A percentile compares a stretch with the other conserved stretches of the same genome.
Conservation (phyloP, 2,888 invertebrate genomes). For the Melinopterus prodromus region DNA sequence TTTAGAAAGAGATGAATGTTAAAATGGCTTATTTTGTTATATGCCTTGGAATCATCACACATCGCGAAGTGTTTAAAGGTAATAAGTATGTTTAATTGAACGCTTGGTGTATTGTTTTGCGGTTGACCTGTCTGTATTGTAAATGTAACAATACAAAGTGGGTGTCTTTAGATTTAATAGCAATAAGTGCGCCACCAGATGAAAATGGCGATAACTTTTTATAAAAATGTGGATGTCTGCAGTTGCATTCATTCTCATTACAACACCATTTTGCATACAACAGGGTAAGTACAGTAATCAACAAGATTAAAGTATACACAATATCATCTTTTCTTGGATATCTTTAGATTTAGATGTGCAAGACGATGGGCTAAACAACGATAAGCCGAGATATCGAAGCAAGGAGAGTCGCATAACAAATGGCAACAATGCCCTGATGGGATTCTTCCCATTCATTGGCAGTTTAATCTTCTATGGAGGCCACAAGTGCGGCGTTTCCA, state of each 20-base stretch:
- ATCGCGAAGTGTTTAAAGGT: too few relatives aligned
- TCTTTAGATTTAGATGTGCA: too few relatives aligned
- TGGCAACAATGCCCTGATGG: conserved; percentile 7
- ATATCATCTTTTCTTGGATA: too few relatives aligned
- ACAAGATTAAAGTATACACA: too few relatives aligned
- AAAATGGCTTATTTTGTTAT: too few relatives aligned
- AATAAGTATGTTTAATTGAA: background rate
- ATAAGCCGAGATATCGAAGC: background rate
- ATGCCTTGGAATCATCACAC: too few relatives aligned
- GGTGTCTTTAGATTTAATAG: background rate
- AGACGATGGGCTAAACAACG: too few relatives aligned
- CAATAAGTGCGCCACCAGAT: background rate
- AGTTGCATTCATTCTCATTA: background rate
- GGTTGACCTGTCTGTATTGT: too few relatives aligned
- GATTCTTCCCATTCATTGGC: conserved; percentile 21
- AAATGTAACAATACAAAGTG: background rate
- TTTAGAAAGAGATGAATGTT: too few relatives aligned
- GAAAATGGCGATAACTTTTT: background rate
- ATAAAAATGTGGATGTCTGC: background rate
- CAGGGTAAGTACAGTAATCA: background rate
- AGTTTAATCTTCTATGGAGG: background rate
- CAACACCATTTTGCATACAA: background rate
- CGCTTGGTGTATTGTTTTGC: background rate
- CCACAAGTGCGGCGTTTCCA: conserved; percentile 28
- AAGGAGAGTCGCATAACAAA: conserved; percentile 8